Base-by-base conservation (phyloP, 2,797 vertebrate genomes). In the Gallinago stenura region DNA sequence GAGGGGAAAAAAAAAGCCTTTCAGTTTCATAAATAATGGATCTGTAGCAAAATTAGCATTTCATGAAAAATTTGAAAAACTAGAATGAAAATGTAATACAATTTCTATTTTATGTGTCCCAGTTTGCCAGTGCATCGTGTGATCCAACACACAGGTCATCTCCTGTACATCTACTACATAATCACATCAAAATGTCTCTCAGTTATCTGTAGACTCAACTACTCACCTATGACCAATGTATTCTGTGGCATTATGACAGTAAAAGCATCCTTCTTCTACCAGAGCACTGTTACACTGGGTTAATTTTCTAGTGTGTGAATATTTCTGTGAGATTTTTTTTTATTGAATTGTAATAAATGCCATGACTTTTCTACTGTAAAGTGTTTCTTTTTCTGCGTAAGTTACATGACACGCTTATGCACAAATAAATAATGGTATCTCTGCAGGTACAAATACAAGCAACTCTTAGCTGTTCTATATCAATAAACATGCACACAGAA, bases 11-110 rank as follows among this genome's bases (percentile, higher is more conserved):
- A 39, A 97, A 93, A 97, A 97, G 78, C 72, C 89, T 95, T 97
- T 97, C 97, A 92, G 77, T 87, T 97, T 97, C 98, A 98, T 98
- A 96, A 97, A 98, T 98, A 98, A 98, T 98, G 97, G 96, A 98
- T 98, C 97, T 97, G 96, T 97, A 97, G 95, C 71, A 97, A 97
- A 97, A 98, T 97, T 96, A 98, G 96, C 96, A 97, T 98, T 97
- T 97, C 91, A 95, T 95, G 90, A 93, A 95, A 97, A 96, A 95
- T 93, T 78, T 91, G 87, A 89, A 97, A 97, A 96, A 95, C 80
- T 82, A 92, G 62, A 97, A 93, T 64, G 93, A 97, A 97, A 96
- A 97, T 91, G 93, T 45, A 82, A 60, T 70, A 73, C 57, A 2
- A 24, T 69, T 89, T 87, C 81, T 75, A 69, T 79, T 90, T 80